Conservation (phyloP, 2,113 vertebrate genomes). For the Tychaedon coryphoeus region DNA sequence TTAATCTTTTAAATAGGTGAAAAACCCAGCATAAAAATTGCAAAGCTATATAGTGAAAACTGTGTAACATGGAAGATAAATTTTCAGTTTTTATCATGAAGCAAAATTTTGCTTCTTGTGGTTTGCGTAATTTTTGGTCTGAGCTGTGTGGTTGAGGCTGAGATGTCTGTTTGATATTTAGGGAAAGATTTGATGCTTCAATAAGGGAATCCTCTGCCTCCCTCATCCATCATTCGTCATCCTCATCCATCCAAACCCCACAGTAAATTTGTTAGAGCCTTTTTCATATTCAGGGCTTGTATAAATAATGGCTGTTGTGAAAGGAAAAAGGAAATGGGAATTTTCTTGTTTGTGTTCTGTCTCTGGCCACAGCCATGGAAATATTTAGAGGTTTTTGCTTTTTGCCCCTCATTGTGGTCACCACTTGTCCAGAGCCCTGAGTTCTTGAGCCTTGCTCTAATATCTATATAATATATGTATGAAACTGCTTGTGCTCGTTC, state of each 20-base stretch:
- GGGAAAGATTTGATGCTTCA: conserved; percentile 74
- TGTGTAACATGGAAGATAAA: background rate
- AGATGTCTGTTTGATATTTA: conserved; percentile 69
- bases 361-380: conserved; percentile 1
- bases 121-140: conserved; percentile 24
- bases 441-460: background rate
- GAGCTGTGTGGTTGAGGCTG: background rate
- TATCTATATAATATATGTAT: background rate
- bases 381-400: conserved; percentile 34
- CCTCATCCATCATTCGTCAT: conserved; percentile 75
- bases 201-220: conserved; percentile 77
- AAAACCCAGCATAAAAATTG: conserved; percentile 16
- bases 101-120: background rate
- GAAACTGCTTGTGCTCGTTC: conserved; percentile 47
- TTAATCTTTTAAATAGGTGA: background rate
- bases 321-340: conserved; percentile 9
- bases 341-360: conserved; percentile 40
- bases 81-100: conserved; percentile 12
- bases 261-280: conserved; percentile 79
- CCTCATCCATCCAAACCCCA: conserved; percentile 72
- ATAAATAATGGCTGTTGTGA: conserved; percentile 72
- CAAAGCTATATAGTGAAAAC: conserved; percentile 2
- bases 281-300: conserved; percentile 75
- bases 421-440: conserved; percentile 10
- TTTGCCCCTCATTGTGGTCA: conserved; percentile 45